Conservation (phyloP, 2,797 vertebrate species). For the Sebastes paucispinis region DNA sequence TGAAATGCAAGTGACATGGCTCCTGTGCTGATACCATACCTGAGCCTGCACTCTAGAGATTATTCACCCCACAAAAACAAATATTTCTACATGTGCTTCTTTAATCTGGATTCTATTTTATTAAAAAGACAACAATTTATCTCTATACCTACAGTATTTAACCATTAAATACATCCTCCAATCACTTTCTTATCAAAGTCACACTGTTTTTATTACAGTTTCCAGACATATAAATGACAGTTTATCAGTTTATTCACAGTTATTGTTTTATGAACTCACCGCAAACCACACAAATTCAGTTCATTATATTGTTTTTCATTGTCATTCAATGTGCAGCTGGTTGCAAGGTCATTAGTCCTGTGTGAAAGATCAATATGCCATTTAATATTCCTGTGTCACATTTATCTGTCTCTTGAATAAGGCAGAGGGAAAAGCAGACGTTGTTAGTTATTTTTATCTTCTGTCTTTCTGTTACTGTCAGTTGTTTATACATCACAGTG, state of each 20-base stretch:
- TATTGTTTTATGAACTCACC: not conserved
- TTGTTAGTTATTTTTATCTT: slow-evolving; percentile 38
- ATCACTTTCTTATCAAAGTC: not conserved
- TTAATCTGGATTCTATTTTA: not conserved
- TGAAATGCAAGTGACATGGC: slow-evolving; percentile 32
- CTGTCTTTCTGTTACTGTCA: slow-evolving; percentile 1
- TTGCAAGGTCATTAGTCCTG: not conserved
- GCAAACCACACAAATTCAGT: not conserved
- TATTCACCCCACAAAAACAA: slow-evolving; percentile 14
- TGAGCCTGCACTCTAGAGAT: slow-evolving; percentile 11
- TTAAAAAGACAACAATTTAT: not conserved
- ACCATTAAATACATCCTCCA: not conserved
- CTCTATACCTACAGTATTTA: not conserved
- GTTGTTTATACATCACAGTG: slow-evolving; percentile 22
- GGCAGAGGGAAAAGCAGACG: not conserved
- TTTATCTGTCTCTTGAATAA: not conserved
- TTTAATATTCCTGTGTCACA: not conserved
- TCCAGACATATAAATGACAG: not conserved
- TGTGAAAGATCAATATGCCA: not conserved
- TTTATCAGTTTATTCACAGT: not conserved
- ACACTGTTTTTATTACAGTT: not conserved
- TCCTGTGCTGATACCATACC: slow-evolving; percentile 34
- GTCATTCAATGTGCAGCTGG: not conserved
- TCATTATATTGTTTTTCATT: not conserved
- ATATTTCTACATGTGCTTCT: slow-evolving; percentile 19